Evolutionary conservation across 2,113 vertebrate genomes (phyloP).

Genomic region (Amphiprion percula): DNA sequence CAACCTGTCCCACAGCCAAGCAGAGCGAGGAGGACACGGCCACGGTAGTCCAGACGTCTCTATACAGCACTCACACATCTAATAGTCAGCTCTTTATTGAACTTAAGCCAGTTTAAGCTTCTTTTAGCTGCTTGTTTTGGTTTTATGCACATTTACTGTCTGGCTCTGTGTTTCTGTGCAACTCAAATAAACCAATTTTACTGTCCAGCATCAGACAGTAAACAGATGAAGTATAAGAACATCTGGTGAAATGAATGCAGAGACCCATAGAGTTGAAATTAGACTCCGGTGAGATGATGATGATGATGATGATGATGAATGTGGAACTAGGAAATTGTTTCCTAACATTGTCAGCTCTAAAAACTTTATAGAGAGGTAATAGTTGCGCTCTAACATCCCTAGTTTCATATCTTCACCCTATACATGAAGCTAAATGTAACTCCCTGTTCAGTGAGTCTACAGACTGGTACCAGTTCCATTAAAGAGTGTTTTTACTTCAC

Average conservation of each 20-base stretch:
- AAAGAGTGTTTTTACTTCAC: no score
- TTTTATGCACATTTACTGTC: not conserved
- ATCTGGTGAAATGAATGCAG: not conserved
- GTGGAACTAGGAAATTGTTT: not conserved
- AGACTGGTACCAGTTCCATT: no score
- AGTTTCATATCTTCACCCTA: no score
- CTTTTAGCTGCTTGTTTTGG: not conserved
- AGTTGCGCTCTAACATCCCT: not conserved
- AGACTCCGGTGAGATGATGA: fast-evolving
- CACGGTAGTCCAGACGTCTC: constrained; percentile 73
- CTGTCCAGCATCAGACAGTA: no score
- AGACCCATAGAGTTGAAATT: not conserved
- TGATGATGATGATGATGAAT: not conserved
- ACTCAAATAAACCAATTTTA: no score
- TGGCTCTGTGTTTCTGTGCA: no score
- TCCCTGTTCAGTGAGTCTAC: no score
- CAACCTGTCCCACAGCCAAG: constrained; percentile 62
- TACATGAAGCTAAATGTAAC: no score
- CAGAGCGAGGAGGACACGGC: constrained; percentile 42
- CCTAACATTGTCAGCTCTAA: not conserved
- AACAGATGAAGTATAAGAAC: not conserved
- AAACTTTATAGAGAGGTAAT: not conserved
- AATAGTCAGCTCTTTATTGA: not conserved
- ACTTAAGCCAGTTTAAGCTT: not conserved
- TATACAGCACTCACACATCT: not conserved